Evolutionary conservation across 2,888 invertebrate genomes (phyloP), one percentile per base, ranked within the genome.

Genomic region (Protonemura montana): DNA sequence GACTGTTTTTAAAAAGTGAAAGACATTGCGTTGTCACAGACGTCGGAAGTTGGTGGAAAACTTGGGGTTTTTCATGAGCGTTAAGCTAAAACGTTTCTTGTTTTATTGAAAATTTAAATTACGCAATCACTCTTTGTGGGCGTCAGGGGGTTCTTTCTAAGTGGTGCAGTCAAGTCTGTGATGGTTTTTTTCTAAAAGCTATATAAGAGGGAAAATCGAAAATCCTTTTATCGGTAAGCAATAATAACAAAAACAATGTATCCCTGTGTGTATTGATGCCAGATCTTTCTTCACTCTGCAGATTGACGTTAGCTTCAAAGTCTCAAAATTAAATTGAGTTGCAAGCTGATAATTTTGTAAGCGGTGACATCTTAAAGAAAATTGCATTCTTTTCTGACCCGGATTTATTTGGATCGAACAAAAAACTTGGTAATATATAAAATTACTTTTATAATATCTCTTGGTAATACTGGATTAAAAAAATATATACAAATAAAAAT

Each of bases 41-140:
- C 59, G 13, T 59, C 59, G 35, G 10, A 10, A 35, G 5, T 35
- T 35, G 35, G 35, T 35, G 10, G 5, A 6, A 10, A 35, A 35
- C 35, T 35, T 35, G 59, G 21, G 59, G 59, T 59, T 59, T 59
- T 59, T 59, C 59, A 16, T 10, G 1, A 21, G 21, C 1, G 16
- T 59, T 59, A 1, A 10, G 13, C 59, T 21, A 21, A 59, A 59
- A 59, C 59, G 59, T 10, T 3, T 59, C 13, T 10, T 59, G 2
- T 21, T 59, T 59, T 59, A 59, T 59, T 59, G 59, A 59, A 59
- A 59, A 59, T 59, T 59, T 59, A 59, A 59, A 59, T 59, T 59
- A 59, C 59, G 21, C 59, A 21, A 59, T 59, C 59, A 59, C 59
- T 59, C 59, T 59, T 59, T 59, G 59, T 59, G 59, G 59, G 13